Conservation (phyloP, 2,113 vertebrate genomes). For the Merops nubicus region DNA sequence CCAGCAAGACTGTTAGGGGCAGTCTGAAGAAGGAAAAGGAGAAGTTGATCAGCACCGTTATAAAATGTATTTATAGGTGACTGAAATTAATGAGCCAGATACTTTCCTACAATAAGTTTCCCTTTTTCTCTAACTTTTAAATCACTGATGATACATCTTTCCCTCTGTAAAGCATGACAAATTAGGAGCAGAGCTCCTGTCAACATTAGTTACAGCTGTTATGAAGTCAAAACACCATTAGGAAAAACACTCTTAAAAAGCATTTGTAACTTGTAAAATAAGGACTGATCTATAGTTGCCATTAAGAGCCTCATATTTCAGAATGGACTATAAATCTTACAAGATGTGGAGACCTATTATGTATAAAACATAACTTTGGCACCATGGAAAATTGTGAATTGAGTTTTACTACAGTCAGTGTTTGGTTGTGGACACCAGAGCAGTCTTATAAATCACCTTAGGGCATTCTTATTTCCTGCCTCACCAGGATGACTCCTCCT, state of each 20-base stretch:
- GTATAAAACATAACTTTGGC: background rate
- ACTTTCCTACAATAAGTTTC: background rate
- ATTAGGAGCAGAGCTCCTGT: background rate
- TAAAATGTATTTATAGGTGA: background rate
- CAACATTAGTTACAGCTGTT: constrained; percentile 1
- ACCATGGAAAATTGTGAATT: background rate
- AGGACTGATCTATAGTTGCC: background rate
- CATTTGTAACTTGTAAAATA: constrained; percentile 2
- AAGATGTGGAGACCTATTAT: background rate
- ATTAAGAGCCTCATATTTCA: background rate
- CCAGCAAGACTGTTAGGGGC: background rate
- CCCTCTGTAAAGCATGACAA: background rate
- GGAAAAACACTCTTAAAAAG: background rate
- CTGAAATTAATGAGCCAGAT: background rate
- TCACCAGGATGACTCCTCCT: background rate
- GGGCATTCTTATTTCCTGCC: background rate
- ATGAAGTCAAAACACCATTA: background rate
- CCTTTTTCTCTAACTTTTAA: background rate
- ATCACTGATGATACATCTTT: background rate
- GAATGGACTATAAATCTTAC: background rate
- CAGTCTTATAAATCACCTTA: background rate
- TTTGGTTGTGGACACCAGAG: background rate
- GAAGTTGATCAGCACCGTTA: background rate
- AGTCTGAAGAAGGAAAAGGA: background rate
- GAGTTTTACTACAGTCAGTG: background rate